phyloP scores from a whole-genome alignment of 2,797 vertebrate species.

The Ptychobarbus kaznakovi region DNA sequence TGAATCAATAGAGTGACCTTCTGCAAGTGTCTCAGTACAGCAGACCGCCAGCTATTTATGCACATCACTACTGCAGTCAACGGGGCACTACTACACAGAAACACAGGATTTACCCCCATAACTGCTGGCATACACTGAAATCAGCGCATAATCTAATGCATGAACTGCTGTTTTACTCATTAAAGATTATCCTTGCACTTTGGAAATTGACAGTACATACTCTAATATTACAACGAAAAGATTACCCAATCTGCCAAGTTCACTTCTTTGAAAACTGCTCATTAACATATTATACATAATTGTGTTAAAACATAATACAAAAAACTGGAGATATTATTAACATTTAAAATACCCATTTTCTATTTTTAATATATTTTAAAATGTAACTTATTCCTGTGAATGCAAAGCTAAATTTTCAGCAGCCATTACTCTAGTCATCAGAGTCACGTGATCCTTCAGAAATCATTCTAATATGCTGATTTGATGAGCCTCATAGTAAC shows the following conservation, averaged over 20 bases:
- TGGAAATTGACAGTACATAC: neutral
- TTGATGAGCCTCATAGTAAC: no score
- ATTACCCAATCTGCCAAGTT: neutral
- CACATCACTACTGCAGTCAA: conserved; percentile 45
- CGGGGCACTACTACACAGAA: conserved; percentile 17
- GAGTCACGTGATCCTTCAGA: neutral
- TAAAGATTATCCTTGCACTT: neutral
- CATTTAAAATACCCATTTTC: neutral
- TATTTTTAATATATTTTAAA: neutral
- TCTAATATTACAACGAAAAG: neutral
- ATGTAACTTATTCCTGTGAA: neutral
- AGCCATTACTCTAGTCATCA: neutral
- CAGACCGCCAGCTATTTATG: conserved; percentile 34
- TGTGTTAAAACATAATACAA: neutral
- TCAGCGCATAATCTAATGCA: neutral
- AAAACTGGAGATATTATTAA: no score
- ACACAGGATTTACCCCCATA: conserved; percentile 26
- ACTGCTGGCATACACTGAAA: neutral
- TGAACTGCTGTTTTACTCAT: neutral
- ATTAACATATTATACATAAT: neutral
- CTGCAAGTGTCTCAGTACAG: conserved; percentile 43
- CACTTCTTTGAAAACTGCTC: neutral
- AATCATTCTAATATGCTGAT: neutral
- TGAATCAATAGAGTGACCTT: conserved; percentile 58
- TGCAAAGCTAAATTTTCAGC: neutral